These are phyloP conservation scores for Ophioninae sp. DNA, from an alignment of 2,888 invertebrate species.

Conservation along the genomic window DNA sequence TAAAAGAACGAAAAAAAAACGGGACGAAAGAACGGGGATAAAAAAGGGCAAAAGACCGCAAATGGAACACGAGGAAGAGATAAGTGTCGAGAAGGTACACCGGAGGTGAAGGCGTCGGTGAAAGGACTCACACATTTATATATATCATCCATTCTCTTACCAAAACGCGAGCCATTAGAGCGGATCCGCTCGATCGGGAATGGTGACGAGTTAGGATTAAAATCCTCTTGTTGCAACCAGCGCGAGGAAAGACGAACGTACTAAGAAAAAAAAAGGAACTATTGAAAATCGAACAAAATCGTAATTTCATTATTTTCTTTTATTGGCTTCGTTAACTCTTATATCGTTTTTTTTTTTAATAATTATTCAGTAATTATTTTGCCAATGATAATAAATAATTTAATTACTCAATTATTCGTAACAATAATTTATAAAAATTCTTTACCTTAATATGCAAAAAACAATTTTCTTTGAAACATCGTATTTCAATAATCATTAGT, in stretches of 20 bases:
- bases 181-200: constrained; percentile 14
- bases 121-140: constrained; percentile 46
- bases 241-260: neutral
- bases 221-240: neutral
- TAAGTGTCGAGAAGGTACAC: constrained; percentile 34
- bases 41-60: constrained; percentile 23
- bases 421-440: too few relatives aligned
- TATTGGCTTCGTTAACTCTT: neutral
- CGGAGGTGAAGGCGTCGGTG: constrained; percentile 51
- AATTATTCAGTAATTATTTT: too few relatives aligned
- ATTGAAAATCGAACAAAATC: neutral
- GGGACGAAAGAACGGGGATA: neutral
- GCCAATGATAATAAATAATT: too few relatives aligned
- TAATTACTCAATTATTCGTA: too few relatives aligned
- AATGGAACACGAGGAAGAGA: constrained; percentile 1
- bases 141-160: constrained; percentile 54
- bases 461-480: too few relatives aligned
- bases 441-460: too few relatives aligned
- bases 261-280: neutral
- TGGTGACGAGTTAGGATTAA: neutral
- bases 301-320: neutral
- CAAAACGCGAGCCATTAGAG: constrained; percentile 13
- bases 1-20: neutral
- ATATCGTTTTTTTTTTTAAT: too few relatives aligned
- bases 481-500: too few relatives aligned